Evolutionary conservation across 2,797 vertebrate genomes (phyloP).

Genomic region (Meda fulgida): DNA sequence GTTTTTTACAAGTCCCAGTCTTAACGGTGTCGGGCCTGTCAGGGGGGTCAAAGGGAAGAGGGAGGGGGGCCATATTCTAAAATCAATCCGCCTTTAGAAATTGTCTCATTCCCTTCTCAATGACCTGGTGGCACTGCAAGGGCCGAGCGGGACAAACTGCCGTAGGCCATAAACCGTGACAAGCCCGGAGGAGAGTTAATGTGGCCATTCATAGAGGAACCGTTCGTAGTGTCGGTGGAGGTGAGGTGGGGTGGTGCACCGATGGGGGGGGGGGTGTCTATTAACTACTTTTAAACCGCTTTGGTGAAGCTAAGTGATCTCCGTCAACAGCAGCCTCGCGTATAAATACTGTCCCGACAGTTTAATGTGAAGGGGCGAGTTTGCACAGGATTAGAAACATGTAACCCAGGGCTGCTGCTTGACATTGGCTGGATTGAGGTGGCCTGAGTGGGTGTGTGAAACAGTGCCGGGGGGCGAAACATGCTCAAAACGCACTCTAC

Average conservation of each 20-base stretch:
- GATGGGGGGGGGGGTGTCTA: slow-evolving; percentile 72
- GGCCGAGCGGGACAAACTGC: slow-evolving; percentile 83
- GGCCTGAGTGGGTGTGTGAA: slow-evolving; percentile 51
- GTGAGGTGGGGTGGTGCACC: slow-evolving; percentile 34
- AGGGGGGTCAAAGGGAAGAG: slow-evolving; percentile 88
- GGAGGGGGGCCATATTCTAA: slow-evolving; percentile 80
- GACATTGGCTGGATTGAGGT: slow-evolving; percentile 86
- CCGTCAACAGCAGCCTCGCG: slow-evolving; percentile 76
- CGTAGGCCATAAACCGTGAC: slow-evolving; percentile 87
- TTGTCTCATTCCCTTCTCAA: slow-evolving; percentile 89
- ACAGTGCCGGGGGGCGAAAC: neutral
- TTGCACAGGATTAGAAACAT: slow-evolving; percentile 92
- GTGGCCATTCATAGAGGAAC: slow-evolving; percentile 86
- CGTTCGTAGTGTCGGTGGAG: slow-evolving; percentile 67
- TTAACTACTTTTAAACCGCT: slow-evolving; percentile 91
- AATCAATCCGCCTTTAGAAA: slow-evolving; percentile 92
- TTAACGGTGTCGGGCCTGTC: slow-evolving; percentile 87
- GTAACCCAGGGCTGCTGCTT: slow-evolving; percentile 83
- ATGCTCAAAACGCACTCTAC: slow-evolving; percentile 15
- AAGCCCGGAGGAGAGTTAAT: slow-evolving; percentile 83
- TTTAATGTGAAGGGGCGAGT: slow-evolving; percentile 95
- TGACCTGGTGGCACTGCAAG: slow-evolving; percentile 81
- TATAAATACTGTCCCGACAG: slow-evolving; percentile 98
- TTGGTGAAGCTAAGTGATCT: slow-evolving; percentile 85
- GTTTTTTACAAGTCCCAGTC: slow-evolving; percentile 88